Percentiles rank a stretch among this genome's conserved stretches.
These are phyloP conservation scores for Whitmania pigra DNA, from an alignment of 1,140 invertebrate genomes.

Conservation along the genomic window DNA sequence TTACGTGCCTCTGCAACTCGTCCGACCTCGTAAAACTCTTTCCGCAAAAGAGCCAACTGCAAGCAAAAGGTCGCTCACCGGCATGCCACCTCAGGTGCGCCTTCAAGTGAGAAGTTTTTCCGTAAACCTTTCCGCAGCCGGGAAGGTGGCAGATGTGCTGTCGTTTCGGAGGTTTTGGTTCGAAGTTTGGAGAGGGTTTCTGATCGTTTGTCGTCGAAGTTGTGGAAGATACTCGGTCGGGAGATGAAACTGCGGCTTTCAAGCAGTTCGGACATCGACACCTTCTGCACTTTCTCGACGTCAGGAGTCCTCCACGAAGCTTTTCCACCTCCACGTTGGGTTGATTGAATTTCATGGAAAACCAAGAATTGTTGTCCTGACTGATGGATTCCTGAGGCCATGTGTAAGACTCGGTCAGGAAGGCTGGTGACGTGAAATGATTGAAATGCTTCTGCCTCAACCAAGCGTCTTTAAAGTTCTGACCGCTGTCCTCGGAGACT, in stretches of 20 bases:
- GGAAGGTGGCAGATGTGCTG: slow-evolving; percentile 98
- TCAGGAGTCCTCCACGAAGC: not conserved
- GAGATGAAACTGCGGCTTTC: not conserved
- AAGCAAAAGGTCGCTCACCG: slow-evolving; percentile 47
- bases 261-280: slow-evolving; percentile 41
- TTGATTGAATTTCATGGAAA: too few relatives aligned
- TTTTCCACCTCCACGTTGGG: not conserved
- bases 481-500: too few relatives aligned
- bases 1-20: slow-evolving; percentile 73
- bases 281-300: slow-evolving; percentile 33
- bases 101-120: slow-evolving; percentile 65
- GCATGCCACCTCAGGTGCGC: slow-evolving; percentile 53
- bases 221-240: not conserved
- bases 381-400: too few relatives aligned
- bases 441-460: too few relatives aligned
- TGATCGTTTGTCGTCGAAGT: slow-evolving; percentile 26
- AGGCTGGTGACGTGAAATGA: too few relatives aligned
- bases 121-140: slow-evolving; percentile 92
- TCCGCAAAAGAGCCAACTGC: slow-evolving; percentile 76
- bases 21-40: slow-evolving; percentile 82
- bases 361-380: too few relatives aligned
- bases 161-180: slow-evolving; percentile 47
- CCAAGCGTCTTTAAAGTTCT: too few relatives aligned
- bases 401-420: too few relatives aligned
- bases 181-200: not conserved